phyloP scores from a whole-genome alignment of 2,113 vertebrate genomes.

The Siphamia tubifer region DNA sequence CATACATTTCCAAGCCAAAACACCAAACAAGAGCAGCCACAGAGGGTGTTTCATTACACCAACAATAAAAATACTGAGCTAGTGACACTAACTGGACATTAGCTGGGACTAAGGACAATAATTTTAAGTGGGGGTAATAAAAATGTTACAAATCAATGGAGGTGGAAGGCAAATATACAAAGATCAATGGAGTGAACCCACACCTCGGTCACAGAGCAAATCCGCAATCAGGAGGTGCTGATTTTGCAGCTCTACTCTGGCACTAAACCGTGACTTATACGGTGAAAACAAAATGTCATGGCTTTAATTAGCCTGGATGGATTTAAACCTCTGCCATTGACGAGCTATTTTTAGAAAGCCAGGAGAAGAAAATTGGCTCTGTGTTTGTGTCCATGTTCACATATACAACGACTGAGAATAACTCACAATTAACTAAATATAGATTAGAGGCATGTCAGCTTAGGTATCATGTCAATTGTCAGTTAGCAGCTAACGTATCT shows the following conservation, averaged over 20 bases:
- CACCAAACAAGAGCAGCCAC: too few species aligned
- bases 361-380: not conserved
- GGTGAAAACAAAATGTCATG: constrained; percentile 9
- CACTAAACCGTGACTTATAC: constrained; percentile 32
- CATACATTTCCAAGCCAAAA: not conserved
- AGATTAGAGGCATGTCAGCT: not conserved
- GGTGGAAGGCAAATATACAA: not conserved
- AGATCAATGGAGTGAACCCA: constrained; percentile 35
- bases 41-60: not conserved
- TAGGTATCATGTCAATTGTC: not conserved
- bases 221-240: constrained; percentile 55
- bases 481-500: too few species aligned
- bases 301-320: constrained; percentile 22
- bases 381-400: not conserved
- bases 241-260: constrained; percentile 22
- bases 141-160: not conserved
- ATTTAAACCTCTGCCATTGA: constrained; percentile 36
- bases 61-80: not conserved
- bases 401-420: not conserved
- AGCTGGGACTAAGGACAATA: not conserved
- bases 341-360: constrained; percentile 44
- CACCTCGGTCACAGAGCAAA: constrained; percentile 28
- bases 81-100: not conserved
- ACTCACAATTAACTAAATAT: not conserved
- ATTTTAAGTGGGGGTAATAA: too few species aligned